Evolutionary conservation across 2,797 vertebrate species (phyloP).

Genomic region (Carapus acus): DNA sequence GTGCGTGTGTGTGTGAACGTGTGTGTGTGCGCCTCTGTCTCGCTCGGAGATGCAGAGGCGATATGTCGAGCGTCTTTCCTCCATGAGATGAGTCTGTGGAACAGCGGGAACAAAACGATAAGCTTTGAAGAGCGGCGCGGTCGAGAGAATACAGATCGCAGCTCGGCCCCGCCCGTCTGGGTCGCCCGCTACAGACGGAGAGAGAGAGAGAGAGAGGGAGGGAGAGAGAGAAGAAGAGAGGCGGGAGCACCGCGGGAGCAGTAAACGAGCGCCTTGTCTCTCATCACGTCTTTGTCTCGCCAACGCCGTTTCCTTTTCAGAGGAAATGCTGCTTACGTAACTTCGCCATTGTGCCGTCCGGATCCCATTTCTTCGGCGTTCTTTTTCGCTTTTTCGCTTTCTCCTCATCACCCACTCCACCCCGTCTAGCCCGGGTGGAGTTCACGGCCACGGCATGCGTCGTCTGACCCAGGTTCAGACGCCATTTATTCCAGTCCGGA

Average conservation of each 20-base stretch:
- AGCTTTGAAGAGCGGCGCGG: slow-evolving; percentile 46
- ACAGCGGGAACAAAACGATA: slow-evolving; percentile 51
- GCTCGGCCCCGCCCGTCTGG: slow-evolving; percentile 23
- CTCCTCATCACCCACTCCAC: too few species aligned
- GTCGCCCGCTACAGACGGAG: not conserved
- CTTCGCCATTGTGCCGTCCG: too few species aligned
- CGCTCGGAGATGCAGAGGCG: slow-evolving; percentile 27
- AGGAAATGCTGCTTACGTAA: too few species aligned
- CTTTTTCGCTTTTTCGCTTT: too few species aligned
- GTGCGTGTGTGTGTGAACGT: slow-evolving; percentile 38
- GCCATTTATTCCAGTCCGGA: too few species aligned
- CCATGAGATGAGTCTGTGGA: slow-evolving; percentile 45
- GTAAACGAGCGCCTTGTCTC: not conserved
- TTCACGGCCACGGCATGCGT: too few species aligned
- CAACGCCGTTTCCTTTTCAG: too few species aligned
- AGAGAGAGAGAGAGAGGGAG: not conserved
- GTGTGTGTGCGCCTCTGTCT: slow-evolving; percentile 20
- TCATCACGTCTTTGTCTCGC: not conserved
- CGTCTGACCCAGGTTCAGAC: too few species aligned
- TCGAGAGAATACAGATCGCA: slow-evolving; percentile 47
- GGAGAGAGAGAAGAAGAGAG: not conserved
- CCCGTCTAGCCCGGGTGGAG: too few species aligned
- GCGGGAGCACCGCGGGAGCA: too few species aligned
- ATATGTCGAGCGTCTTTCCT: slow-evolving; percentile 23
- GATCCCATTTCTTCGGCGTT: too few species aligned